Conservation (phyloP, 2,888 invertebrate genomes). For the Lepidochitona cinerea region DNA sequence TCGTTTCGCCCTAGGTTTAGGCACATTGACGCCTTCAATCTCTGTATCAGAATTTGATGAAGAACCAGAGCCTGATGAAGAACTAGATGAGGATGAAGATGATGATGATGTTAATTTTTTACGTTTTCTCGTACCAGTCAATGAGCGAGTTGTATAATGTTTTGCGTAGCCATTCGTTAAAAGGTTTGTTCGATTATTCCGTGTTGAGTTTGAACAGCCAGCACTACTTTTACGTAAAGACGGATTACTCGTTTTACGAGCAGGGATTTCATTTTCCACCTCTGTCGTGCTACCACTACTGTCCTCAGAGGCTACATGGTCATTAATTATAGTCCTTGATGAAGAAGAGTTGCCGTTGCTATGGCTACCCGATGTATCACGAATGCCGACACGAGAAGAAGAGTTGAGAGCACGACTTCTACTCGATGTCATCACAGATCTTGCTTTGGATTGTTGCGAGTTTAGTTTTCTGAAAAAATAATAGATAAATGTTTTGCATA, state of each 20-base stretch:
- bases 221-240: background rate
- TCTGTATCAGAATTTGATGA: constrained; percentile 1
- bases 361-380: background rate
- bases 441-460: background rate
- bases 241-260: background rate
- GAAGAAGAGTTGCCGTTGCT: background rate
- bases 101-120: constrained; percentile 1
- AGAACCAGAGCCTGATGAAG: background rate
- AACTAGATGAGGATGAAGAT: background rate
- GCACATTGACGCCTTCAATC: background rate
- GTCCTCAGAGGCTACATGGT: background rate
- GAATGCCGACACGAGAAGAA: too few species aligned
- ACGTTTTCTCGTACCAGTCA: background rate
- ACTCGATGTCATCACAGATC: background rate
- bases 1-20: background rate
- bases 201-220: background rate
- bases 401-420: background rate
- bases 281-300: constrained; percentile 13
- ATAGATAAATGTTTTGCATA: too few species aligned
- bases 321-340: background rate
- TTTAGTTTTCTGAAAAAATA: too few species aligned
- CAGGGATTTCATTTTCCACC: background rate
- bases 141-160: background rate
- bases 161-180: background rate
- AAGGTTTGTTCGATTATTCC: background rate